phyloP scores from a whole-genome alignment of 1,140 invertebrate species.

The Uloborus diversus region DNA sequence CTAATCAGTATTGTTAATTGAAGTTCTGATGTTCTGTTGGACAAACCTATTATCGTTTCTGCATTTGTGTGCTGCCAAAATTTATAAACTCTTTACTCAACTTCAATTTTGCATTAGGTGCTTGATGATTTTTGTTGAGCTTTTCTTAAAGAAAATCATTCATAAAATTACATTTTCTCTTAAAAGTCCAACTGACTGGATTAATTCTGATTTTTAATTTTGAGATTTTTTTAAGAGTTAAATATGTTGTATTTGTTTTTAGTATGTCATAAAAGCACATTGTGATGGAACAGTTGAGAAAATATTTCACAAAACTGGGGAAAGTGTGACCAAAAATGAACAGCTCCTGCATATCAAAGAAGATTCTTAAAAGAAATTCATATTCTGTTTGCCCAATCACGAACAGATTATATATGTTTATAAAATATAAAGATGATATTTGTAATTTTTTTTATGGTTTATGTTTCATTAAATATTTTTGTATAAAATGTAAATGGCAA shows the following conservation, averaged over 20 bases:
- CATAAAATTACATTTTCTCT: neutral
- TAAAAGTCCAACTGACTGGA: neutral
- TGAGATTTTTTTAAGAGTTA: neutral
- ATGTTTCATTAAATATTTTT: no score
- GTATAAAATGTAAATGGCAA: no score
- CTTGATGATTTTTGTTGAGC: neutral
- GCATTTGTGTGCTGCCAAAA: no score
- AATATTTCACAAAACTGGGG: conserved; percentile 78
- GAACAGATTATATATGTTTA: no score
- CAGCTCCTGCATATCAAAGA: conserved; percentile 70
- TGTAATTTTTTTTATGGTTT: no score
- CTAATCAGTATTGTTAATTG: no score
- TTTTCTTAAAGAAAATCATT: neutral
- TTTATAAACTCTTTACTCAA: neutral
- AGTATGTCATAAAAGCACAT: conserved; percentile 86
- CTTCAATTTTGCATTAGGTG: neutral
- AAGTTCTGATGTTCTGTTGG: no score
- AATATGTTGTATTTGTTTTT: conserved; percentile 61
- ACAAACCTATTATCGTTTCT: no score
- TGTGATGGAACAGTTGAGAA: conserved; percentile 78
- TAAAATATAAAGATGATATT: no score
- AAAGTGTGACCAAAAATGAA: conserved; percentile 83
- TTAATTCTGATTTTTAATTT: neutral
- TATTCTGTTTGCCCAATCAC: no score
- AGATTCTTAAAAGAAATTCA: conserved; percentile 34